Base-by-base conservation (phyloP, 2,797 vertebrate genomes). In the Sebastes dallii region DNA sequence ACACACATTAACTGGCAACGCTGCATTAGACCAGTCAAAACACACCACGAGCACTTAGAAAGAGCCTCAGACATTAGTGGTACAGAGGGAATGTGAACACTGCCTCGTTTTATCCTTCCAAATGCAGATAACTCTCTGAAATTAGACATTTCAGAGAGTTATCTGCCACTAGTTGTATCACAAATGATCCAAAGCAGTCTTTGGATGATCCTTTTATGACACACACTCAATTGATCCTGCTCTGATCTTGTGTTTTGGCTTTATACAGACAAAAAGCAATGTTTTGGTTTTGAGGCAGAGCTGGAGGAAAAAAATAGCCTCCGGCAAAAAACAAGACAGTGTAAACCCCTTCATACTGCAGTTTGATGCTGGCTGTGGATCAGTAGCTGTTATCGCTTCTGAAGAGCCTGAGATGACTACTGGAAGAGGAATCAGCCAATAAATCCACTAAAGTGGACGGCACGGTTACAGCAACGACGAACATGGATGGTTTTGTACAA, bases 211-310 rank as follows among this genome's bases (percentile, higher is more conserved):
- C 55, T 22, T 64, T 76, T 16, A 16, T 58, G 52, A 78, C 36
- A 83, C 52, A 52, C 36, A 9, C 66, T 52, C 34, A 58, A 60
- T 13, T 59, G 46, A 71, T 32, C 24, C 68, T 9, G 36, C 78
- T 83, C 66, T 81, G 83, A 84, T 89, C 71, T 84, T 46, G 12
- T 73, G 77, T 83, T 83, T 79, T 66, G 70, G 58, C 77, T 86
- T 68, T 8, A 78, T n/a, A 59, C 18, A 74, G 66, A 74, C 72
- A 86, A 82, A 75, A 72, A 18, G 52, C 29, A 54, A 30, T 39
- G 55, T 72, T 89, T 85, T 72, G 46, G 61, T 54, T 82, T 68
- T 22, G 16, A 77, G 59, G 62, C 55, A 62, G 66, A 78, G 58
- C 64, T 72, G 70, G 24, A 76, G 34, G 81, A 83, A 83, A 83